Evolutionary conservation across 2,888 invertebrate species (phyloP), one percentile per base, ranked within the genome.

Genomic region (Anaspis maculata): DNA sequence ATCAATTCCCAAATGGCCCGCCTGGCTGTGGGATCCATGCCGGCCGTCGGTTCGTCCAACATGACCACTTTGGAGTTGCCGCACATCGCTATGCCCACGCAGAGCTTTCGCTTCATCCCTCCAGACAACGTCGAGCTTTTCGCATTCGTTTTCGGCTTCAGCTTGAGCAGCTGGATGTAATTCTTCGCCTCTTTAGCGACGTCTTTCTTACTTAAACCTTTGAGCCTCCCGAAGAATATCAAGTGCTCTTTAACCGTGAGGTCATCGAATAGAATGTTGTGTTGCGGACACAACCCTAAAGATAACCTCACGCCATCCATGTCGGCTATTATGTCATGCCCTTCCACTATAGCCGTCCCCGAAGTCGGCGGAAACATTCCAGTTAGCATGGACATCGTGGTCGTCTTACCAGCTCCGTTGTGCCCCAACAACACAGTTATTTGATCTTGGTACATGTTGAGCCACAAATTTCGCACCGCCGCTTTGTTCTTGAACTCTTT

Each of bases 401-500:
- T 88, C 1, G 87, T 86, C 67, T 90, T 90, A 6, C 90, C 90
- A 30, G 88, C 89, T 3, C 89, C 89, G 52, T 85, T 86, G 21
- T 83, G 81, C 1, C 82, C 83, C 21, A 84, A 64, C 12, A 83
- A 53, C 2, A 83, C 84, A 1, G 87, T 87, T 41, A 88, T 87
- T 64, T 90, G 85, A 38, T 83, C 79, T 53, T 83, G 79, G 52
- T 82, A 88, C 70, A 90, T 79, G 47, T 83, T 82, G 41, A 86
- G 51, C n/a, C 72, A 73, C 30, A 85, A 61, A 28, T 75, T 72
- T 36, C 77, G 71, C 0, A 81, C 79, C 3, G 73, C 79, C 24
- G 64, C 49, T 49, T 51, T 71, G 16, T 56, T 58, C 0, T 61
- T 68, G 42, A 68, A 78, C 1, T 67, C 61, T 64, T 82, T 82